Percentiles rank a stretch among this genome's conserved stretches.
These are phyloP conservation scores for Ophiodon elongatus DNA, from an alignment of 2,113 vertebrate species.

Conservation along the genomic window DNA sequence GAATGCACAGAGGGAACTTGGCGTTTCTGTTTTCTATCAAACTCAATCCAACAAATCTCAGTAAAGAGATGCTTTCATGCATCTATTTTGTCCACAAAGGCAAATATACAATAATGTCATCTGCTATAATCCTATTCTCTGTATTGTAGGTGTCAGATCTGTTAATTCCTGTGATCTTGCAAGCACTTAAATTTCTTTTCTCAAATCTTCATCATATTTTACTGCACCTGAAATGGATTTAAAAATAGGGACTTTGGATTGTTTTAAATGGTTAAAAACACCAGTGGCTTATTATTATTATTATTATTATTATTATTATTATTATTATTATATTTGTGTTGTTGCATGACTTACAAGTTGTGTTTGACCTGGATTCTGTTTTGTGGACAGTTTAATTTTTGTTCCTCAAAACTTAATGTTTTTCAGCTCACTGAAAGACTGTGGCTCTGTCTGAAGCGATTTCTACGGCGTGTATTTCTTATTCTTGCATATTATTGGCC, in stretches of 20 bases:
- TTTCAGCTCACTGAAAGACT: not conserved
- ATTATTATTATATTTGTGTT: too few species aligned
- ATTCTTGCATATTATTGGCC: slow-evolving; percentile 12
- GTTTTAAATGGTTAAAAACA: not conserved
- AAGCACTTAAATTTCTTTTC: not conserved
- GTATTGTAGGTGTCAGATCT: not conserved
- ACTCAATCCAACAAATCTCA: not conserved
- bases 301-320: too few species aligned
- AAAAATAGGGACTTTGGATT: not conserved
- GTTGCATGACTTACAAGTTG: not conserved
- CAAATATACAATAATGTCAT: slow-evolving; percentile 1
- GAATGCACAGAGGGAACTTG: not conserved
- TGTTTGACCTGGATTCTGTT: not conserved
- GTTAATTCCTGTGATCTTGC: not conserved
- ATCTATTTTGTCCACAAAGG: not conserved
- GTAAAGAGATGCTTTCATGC: not conserved
- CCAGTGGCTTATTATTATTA: too few species aligned
- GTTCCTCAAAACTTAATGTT: too few species aligned
- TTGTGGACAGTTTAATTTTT: not conserved
- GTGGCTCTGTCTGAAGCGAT: not conserved
- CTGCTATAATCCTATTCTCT: not conserved
- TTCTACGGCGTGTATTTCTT: not conserved
- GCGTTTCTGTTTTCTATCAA: slow-evolving; percentile 5
- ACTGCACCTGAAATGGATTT: not conserved
- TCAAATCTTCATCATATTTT: not conserved